These are phyloP conservation scores for Trematomus loennbergii DNA, from an alignment of 2,113 vertebrate species.

Conservation along the genomic window DNA sequence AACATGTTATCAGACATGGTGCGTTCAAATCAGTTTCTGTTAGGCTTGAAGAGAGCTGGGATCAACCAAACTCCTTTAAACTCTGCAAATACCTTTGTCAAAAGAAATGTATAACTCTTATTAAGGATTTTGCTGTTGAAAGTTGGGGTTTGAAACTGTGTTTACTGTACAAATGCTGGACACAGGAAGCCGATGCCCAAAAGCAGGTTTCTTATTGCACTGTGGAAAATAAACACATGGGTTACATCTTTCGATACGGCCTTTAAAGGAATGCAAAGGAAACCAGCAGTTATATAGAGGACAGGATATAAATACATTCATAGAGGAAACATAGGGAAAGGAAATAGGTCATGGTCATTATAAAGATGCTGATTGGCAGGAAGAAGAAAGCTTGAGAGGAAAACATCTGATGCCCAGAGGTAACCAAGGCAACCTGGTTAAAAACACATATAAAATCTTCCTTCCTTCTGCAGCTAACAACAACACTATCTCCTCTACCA, in stretches of 20 bases:
- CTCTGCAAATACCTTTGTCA: background rate
- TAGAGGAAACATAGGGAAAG: background rate
- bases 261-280: background rate
- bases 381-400: constrained; percentile 21
- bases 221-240: background rate
- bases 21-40: background rate
- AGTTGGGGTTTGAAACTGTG: background rate
- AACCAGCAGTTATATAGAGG: background rate
- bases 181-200: background rate
- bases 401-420: constrained; percentile 10
- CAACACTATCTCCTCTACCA: constrained; percentile 7
- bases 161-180: background rate
- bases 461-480: constrained; percentile 26
- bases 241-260: background rate
- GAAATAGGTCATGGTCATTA: constrained; percentile 20
- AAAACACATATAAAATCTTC: constrained; percentile 12
- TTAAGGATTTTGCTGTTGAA: background rate
- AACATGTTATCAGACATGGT: no score
- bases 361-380: constrained; percentile 29
- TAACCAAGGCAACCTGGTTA: constrained; percentile 14
- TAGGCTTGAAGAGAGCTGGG: no score
- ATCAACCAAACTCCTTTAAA: background rate
- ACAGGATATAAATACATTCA: background rate
- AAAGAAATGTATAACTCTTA: background rate
- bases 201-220: background rate